Evolutionary conservation across 2,797 vertebrate genomes (phyloP), one percentile per base, ranked within the genome.

Genomic region (Lithobates pipiens): DNA sequence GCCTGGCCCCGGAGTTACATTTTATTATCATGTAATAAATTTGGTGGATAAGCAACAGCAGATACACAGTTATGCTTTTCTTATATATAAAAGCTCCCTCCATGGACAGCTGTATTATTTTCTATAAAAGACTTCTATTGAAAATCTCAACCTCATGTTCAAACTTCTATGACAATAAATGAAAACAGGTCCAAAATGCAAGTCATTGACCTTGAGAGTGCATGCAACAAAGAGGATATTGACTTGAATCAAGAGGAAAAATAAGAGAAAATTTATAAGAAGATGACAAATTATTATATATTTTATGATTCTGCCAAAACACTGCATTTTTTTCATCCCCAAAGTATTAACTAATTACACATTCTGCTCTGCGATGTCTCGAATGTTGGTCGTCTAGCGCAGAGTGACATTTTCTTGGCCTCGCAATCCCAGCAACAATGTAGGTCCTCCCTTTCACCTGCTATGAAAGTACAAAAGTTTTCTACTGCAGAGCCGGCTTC

Each of bases 401-500:
- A n/a, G 72, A 29, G 13, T 86, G 79, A 82, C 79, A 82, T 72
- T 77, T 77, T 72, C 44, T 72, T 81, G 79, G 80, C 74, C 68
- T 65, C 10, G 25, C 76, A 90, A 80, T 72, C 88, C 82, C 70
- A 80, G 72, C 83, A 88, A 87, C 86, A 89, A 86, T 87, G 63
- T 68, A 88, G 91, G 89, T 88, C 83, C 84, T 70, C 80, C 39
- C 77, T 91, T 91, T 89, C 46, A 82, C 88, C 39, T 81, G 88
- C 86, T 91, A 88, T 88, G 88, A 90, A 90, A 90, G 90, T 90
- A 73, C 75, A 82, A 78, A 86, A 90, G 89, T 89, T 90, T 86
- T 88, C 85, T 90, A 73, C 73, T 88, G 86, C 89, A 89, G 89
- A 90, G 85, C 88, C 89, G 88, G 88, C 89, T 92, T 91, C 88